phyloP scores from a whole-genome alignment of 2,113 vertebrate genomes.

The Crocuta crocuta region DNA sequence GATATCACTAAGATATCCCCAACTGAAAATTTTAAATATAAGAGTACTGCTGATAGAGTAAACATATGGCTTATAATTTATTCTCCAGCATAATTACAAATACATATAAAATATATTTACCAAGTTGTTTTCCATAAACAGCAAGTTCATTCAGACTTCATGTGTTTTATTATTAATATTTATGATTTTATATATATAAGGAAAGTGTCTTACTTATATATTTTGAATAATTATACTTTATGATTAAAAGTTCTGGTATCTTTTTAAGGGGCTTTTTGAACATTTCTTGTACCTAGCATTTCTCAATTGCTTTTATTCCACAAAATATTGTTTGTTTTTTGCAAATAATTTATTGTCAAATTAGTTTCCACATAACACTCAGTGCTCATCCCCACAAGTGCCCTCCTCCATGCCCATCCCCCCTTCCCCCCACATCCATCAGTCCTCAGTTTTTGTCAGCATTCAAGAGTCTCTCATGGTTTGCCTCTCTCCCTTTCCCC shows the following conservation, averaged over 20 bases:
- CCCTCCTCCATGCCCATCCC: no score
- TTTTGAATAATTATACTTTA: slow-evolving; percentile 6
- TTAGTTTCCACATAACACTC: no score
- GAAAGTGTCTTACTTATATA: not conserved
- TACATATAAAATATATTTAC: not conserved
- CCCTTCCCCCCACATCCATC: no score
- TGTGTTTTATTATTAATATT: not conserved
- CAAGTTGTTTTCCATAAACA: not conserved
- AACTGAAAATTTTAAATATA: not conserved
- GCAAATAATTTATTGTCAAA: no score
- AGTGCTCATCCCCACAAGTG: no score
- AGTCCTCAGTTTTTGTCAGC: no score
- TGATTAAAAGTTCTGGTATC: not conserved
- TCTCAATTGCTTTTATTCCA: not conserved
- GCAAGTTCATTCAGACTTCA: not conserved
- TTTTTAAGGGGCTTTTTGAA: not conserved
- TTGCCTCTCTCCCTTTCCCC: no score
- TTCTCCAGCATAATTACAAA: not conserved
- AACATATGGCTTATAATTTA: not conserved
- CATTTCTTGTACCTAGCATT: not conserved
- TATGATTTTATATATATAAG: not conserved
- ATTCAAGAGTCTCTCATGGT: no score
- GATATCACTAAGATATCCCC: not conserved
- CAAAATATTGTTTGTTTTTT: not conserved
- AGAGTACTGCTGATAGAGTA: not conserved